Evolutionary conservation across 2,888 invertebrate species (phyloP).

Genomic region (Rotaria socialis): DNA sequence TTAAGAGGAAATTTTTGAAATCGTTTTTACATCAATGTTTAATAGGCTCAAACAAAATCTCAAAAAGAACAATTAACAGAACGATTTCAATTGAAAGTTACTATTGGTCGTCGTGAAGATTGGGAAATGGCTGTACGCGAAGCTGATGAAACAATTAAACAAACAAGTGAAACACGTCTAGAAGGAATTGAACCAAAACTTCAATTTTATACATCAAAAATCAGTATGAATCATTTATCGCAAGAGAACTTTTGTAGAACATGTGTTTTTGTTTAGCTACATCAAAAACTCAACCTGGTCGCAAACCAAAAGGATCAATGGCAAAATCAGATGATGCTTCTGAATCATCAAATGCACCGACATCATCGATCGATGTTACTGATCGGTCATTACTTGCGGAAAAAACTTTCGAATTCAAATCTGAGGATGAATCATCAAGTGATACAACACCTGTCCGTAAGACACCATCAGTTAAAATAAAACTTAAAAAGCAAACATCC

Average conservation of each 20-base stretch:
- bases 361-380: neutral
- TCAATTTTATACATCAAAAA: constrained; percentile 12
- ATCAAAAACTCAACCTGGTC: neutral
- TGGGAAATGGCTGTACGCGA: constrained; percentile 27
- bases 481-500: neutral
- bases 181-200: constrained; percentile 18
- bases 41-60: neutral
- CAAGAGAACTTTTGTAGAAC: neutral
- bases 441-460: neutral
- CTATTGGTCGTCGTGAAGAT: constrained; percentile 27
- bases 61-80: constrained; percentile 31
- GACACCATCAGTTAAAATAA: neutral
- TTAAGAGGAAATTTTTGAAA: neutral
- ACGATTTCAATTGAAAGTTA: constrained; percentile 28
- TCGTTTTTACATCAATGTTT: neutral
- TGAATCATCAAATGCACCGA: neutral
- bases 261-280: neutral
- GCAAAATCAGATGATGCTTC: neutral
- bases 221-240: neutral
- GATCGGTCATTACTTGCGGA: constrained; percentile 20
- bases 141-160: neutral
- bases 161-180: constrained; percentile 2
- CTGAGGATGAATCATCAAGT: neutral
- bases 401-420: constrained; percentile 30
- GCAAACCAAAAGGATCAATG: neutral